Base-by-base conservation (phyloP, 2,797 vertebrate species). In the Octomys mimax region DNA sequence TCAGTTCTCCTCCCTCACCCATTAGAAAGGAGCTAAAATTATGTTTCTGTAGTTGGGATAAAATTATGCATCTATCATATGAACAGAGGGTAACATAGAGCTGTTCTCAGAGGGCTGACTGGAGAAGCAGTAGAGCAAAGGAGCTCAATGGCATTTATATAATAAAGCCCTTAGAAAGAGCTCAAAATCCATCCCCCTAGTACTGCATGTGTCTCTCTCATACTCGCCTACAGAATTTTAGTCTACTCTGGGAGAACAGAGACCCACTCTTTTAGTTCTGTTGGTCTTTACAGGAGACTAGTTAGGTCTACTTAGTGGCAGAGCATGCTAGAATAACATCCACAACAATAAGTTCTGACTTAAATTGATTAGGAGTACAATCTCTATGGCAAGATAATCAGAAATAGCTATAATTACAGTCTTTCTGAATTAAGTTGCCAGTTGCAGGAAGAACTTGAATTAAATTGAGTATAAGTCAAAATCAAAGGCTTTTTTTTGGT, bases 201-300 rank as follows among this genome's bases (percentile, higher is more conserved):
- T 91, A 75, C 33, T 49, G 80, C 89, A 86, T 73, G 8, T 71
- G 24, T 84, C 57, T 86, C 93, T 33, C 68, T 87, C 57, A 33
- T 92, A 59, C 73, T 95, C 52, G 71, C 82, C 71, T n/a, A 12
- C 77, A 85, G 19, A 24, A 88, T 87, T 95, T 87, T 59, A 80
- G 80, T 77, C 71, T 84, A 78, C 93, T 97, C 62, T 6, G 6
- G 68, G 95, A 93, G 68, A 91, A 95, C 66, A 94, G 84, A 83
- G 96, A 73, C 79, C 82, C 28, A 59, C 33, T 75, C 22, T 82
- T 96, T 92, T 61, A 26, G 33, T 90, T 95, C 94, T 78, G 28
- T 57, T 36, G 11, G 73, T 91, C 95, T 97, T 83, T 79, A 94
- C 46, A 91, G 85, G 54, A 92, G 57, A 92, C 64, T 94, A 54